These are phyloP conservation scores for Alosa alosa DNA, from an alignment of 2,113 vertebrate genomes.

Conservation along the genomic window DNA sequence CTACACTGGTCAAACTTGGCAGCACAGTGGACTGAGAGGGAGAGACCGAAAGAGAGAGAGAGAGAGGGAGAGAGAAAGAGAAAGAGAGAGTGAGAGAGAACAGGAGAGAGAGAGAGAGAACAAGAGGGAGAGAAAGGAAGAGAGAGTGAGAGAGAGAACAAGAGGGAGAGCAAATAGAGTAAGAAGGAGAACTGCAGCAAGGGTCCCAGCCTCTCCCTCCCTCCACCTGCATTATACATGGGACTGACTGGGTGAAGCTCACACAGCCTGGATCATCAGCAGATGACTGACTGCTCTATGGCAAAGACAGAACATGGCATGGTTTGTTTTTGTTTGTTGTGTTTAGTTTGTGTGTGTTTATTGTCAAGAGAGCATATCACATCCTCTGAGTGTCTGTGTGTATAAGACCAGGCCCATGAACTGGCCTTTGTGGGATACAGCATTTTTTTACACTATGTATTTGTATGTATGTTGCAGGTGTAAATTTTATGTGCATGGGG, in stretches of 20 bases:
- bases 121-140: too few species aligned
- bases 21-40: neutral
- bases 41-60: neutral
- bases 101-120: too few species aligned
- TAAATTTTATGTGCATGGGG: neutral
- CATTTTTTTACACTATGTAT: neutral
- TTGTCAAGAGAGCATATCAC: neutral
- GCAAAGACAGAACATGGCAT: neutral
- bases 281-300: neutral
- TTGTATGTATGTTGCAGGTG: neutral
- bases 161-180: neutral
- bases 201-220: neutral
- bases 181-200: neutral
- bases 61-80: neutral
- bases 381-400: neutral
- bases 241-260: neutral
- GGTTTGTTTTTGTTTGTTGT: neutral
- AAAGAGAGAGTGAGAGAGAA: too few species aligned
- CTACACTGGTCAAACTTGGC: neutral
- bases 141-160: too few species aligned
- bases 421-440: neutral
- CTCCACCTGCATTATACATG: neutral
- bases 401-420: neutral
- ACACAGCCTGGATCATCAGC: neutral
- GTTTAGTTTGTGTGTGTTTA: neutral